phyloP scores from a whole-genome alignment of 1,140 invertebrate species.

The Dufourea novaeangliae region DNA sequence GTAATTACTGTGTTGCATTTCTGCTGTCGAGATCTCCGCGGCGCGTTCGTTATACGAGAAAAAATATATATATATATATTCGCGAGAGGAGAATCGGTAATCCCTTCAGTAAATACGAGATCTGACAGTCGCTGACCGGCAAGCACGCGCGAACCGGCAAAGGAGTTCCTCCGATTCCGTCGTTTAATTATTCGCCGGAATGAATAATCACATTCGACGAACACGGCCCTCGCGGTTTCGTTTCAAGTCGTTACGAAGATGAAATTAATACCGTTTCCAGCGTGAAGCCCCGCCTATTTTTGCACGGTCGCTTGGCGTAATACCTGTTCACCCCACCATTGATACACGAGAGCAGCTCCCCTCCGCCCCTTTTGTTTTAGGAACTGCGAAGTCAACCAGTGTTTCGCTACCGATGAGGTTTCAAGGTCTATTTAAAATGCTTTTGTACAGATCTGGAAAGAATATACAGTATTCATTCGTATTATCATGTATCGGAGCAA shows the following conservation, averaged over 20 bases:
- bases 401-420: no score
- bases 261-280: neutral
- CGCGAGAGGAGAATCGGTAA: slow-evolving; percentile 1
- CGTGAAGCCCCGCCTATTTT: neutral
- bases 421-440: no score
- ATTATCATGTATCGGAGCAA: no score
- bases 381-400: no score
- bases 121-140: neutral
- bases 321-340: neutral
- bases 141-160: neutral
- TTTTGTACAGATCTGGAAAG: no score
- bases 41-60: slow-evolving; percentile 1
- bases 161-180: neutral
- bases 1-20: slow-evolving; percentile 35
- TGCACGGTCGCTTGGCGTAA: neutral
- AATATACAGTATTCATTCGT: no score
- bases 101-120: slow-evolving; percentile 28
- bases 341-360: no score
- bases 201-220: slow-evolving; percentile 4
- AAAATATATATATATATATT: no score
- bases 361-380: no score
- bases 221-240: slow-evolving; percentile 2
- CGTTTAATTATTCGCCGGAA: slow-evolving; percentile 24
- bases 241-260: neutral
- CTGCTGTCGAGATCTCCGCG: neutral